Conservation (phyloP, 2,113 vertebrate species). For the Martes martes region DNA sequence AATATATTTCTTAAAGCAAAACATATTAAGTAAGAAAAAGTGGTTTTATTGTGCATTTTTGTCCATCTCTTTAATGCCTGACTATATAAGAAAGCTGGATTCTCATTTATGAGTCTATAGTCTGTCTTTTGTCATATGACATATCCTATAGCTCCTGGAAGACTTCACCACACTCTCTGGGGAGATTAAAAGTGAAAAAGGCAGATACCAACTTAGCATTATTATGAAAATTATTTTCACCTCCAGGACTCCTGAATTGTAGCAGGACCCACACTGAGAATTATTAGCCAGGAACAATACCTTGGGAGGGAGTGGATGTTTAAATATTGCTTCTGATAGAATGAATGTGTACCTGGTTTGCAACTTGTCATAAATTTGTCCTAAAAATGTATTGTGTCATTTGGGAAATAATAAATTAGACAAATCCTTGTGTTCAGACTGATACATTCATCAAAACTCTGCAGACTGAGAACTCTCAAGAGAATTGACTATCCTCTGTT, state of each 20-base stretch:
- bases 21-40: neutral
- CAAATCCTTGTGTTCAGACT: neutral
- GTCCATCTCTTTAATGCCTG: neutral
- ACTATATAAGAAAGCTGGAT: neutral
- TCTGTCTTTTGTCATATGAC: neutral
- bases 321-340: neutral
- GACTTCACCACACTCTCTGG: neutral
- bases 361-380: neutral
- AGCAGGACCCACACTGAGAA: neutral
- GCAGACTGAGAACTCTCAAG: neutral
- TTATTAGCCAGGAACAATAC: neutral
- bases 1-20: neutral
- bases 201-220: neutral
- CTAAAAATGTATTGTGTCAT: neutral
- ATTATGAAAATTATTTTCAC: neutral
- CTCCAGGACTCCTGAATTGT: neutral
- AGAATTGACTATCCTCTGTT: neutral
- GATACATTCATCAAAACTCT: neutral
- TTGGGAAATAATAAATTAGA: neutral
- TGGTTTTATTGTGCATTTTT: neutral
- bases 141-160: neutral
- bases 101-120: neutral
- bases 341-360: neutral
- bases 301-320: fast-evolving
- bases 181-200: neutral